A percentile compares a stretch with the other conserved stretches of the same genome.
These are phyloP conservation scores for Toxotes lorentzi DNA, from an alignment of 2,797 vertebrate species.

Conservation along the genomic window DNA sequence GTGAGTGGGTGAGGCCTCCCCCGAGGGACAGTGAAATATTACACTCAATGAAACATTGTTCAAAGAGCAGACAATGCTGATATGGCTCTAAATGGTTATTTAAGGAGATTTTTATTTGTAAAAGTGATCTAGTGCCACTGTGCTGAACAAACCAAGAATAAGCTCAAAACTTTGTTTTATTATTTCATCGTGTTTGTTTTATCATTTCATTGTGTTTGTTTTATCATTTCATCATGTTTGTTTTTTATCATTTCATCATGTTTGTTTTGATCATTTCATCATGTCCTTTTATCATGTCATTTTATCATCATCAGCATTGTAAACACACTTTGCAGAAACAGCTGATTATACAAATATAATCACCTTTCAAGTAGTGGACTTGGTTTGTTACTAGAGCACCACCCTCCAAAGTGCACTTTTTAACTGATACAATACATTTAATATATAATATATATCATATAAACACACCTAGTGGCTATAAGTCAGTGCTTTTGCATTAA, in stretches of 20 bases:
- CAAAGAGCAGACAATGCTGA: background rate
- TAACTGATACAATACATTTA: background rate
- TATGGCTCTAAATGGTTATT: background rate
- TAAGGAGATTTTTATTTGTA: background rate
- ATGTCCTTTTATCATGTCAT: no score
- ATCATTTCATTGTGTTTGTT: no score
- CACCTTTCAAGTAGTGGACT: background rate
- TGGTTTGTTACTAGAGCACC: no score
- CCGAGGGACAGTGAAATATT: background rate
- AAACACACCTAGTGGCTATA: background rate
- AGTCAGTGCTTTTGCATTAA: background rate
- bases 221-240: no score
- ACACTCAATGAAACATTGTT: background rate
- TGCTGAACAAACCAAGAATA: background rate
- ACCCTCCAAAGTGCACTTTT: background rate
- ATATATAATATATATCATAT: no score
- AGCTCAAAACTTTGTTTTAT: no score
- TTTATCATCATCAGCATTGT: no score
- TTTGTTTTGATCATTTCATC: no score
- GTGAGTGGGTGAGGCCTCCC: background rate
- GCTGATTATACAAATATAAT: no score
- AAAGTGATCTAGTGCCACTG: background rate
- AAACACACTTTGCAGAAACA: no score
- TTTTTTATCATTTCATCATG: no score
- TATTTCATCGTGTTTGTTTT: no score